These are phyloP conservation scores for Andrena bicolor DNA, from an alignment of 2,888 invertebrate species.

Conservation along the genomic window DNA sequence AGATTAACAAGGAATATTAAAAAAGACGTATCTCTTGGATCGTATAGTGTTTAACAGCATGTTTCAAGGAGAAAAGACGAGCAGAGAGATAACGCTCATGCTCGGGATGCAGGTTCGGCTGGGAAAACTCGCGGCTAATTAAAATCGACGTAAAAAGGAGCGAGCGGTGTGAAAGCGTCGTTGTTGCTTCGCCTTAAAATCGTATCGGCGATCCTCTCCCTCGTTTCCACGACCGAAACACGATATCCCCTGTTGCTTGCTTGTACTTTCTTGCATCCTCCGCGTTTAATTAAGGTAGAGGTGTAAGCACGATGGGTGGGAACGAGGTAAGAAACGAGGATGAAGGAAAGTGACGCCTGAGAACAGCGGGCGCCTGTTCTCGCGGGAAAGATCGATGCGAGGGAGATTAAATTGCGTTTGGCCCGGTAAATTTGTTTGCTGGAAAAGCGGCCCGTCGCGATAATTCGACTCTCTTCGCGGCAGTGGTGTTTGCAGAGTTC, in stretches of 20 bases:
- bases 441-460: background rate
- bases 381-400: constrained; percentile 5
- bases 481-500: background rate
- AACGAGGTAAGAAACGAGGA: constrained; percentile 64
- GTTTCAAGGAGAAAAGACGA: constrained; percentile 8
- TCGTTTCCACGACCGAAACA: constrained; percentile 66
- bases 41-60: too few species aligned
- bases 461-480: background rate
- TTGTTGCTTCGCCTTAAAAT: constrained; percentile 34
- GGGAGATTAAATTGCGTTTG: constrained; percentile 12
- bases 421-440: background rate
- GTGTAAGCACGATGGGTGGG: constrained; percentile 62
- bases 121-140: constrained; percentile 63
- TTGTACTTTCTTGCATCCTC: constrained; percentile 19
- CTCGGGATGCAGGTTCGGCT: background rate
- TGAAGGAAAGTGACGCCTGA: constrained; percentile 73
- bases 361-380: constrained; percentile 51
- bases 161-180: constrained; percentile 60
- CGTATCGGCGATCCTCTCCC: constrained; percentile 48
- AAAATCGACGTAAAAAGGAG: constrained; percentile 51
- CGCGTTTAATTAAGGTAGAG: constrained; percentile 57
- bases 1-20: too few species aligned
- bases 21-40: too few species aligned
- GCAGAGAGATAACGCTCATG: background rate
- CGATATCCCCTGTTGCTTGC: constrained; percentile 5